These are phyloP conservation scores for Diaphora mendica DNA, from an alignment of 2,888 invertebrate genomes.

Conservation along the genomic window DNA sequence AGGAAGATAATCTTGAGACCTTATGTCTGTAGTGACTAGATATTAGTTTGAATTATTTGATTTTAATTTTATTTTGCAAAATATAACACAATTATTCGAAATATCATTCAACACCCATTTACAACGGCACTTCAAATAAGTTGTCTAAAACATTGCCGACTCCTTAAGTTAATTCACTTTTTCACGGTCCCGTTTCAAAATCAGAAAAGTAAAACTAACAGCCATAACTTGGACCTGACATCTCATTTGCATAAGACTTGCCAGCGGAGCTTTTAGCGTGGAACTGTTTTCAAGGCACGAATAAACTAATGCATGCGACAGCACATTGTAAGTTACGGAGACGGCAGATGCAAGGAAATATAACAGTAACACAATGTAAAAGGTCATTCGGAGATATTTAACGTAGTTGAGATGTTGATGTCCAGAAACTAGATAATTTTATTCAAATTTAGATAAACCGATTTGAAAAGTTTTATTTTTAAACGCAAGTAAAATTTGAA, in stretches of 20 bases:
- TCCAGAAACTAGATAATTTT: too few species aligned
- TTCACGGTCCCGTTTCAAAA: constrained; percentile 4
- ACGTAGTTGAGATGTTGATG: too few species aligned
- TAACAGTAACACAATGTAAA: background rate
- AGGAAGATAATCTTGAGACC: background rate
- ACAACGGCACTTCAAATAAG: background rate
- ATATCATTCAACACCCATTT: background rate
- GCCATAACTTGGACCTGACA: constrained; percentile 30
- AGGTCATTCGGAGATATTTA: background rate
- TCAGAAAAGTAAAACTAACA: constrained; percentile 17
- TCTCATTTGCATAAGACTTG: constrained; percentile 49
- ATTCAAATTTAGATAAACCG: too few species aligned
- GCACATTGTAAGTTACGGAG: background rate
- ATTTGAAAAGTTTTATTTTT: too few species aligned
- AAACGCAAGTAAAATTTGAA: too few species aligned
- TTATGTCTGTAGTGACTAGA: background rate
- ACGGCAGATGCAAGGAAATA: background rate
- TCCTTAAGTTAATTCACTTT: background rate
- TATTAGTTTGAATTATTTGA: background rate
- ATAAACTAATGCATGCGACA: constrained; percentile 31
- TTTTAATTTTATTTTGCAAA: too few species aligned
- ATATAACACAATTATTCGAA: background rate
- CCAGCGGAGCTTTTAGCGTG: constrained; percentile 43
- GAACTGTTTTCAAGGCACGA: constrained; percentile 37
- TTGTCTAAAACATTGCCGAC: background rate